A percentile compares a stretch with the other conserved stretches of the same genome.
Conservation (phyloP, 1,140 invertebrate genomes). For the Orius insidiosus region DNA sequence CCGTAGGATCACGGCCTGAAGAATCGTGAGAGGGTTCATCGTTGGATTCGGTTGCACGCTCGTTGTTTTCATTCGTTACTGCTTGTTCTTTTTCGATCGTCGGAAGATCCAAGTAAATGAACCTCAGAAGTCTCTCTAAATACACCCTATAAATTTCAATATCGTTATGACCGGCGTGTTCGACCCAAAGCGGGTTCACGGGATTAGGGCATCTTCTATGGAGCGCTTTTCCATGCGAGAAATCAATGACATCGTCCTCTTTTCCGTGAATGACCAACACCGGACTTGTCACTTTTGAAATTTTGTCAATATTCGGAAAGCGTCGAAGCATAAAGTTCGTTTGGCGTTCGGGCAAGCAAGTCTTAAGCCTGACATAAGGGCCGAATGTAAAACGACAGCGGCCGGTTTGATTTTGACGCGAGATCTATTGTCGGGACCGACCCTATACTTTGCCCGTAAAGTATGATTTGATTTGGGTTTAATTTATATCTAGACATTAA, state of each 20-base stretch:
- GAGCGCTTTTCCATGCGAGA: constrained; percentile 50
- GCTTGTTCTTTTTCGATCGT: neutral
- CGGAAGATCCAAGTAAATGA: constrained; percentile 27
- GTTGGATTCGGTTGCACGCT: too few relatives aligned
- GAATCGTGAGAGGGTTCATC: too few relatives aligned
- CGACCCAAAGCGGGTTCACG: constrained; percentile 55
- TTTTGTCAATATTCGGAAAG: constrained; percentile 36
- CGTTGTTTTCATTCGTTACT: too few relatives aligned
- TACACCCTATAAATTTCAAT: constrained; percentile 96
- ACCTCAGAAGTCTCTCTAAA: constrained; percentile 86
- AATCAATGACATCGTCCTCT: constrained; percentile 59
- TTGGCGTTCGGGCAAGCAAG: constrained; percentile 13
- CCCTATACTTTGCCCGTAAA: constrained; percentile 53
- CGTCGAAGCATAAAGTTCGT: constrained; percentile 11
- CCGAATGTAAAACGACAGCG: constrained; percentile 38
- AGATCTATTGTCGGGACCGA: constrained; percentile 53
- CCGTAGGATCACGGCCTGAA: too few relatives aligned
- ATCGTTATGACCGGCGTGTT: constrained; percentile 87
- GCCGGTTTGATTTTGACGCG: constrained; percentile 44
- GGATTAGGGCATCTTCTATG: constrained; percentile 45
- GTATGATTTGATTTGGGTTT: constrained; percentile 45
- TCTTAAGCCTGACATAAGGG: constrained; percentile 15
- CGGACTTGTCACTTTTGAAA: constrained; percentile 46
- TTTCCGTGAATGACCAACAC: constrained; percentile 62
- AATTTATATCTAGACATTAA: constrained; percentile 41